phyloP scores from a whole-genome alignment of 2,797 vertebrate species.

The Enteromius afrohamiltoni region DNA sequence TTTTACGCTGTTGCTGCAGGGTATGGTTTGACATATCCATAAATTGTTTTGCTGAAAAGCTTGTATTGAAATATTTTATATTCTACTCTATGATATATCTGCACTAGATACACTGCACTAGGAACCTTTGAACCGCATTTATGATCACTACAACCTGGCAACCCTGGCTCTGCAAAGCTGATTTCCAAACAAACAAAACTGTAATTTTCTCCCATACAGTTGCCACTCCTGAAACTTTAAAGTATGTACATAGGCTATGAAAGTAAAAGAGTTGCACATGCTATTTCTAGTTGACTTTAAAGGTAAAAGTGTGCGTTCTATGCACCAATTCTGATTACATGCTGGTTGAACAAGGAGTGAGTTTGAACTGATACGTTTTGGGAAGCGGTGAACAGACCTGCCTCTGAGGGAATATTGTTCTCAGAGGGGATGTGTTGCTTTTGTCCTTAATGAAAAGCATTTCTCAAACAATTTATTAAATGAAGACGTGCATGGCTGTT shows the following conservation, averaged over 20 bases:
- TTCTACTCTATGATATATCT: not conserved
- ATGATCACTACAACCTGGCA: not conserved
- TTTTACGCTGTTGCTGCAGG: not conserved
- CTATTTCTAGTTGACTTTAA: not conserved
- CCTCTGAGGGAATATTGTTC: conserved; percentile 4
- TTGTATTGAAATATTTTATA: not conserved
- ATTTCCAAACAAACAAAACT: not conserved
- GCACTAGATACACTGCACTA: not conserved
- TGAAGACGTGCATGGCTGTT: conserved; percentile 27
- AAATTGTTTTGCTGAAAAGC: not conserved
- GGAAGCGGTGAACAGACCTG: conserved; percentile 5
- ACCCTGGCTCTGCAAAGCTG: not conserved
- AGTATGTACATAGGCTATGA: not conserved
- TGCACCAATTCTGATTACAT: not conserved
- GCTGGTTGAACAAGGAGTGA: not conserved
- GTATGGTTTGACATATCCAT: not conserved
- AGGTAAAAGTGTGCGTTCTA: not conserved
- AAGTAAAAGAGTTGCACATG: not conserved
- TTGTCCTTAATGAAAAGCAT: conserved; percentile 51
- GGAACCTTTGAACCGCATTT: not conserved
- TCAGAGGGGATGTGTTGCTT: conserved; percentile 12
- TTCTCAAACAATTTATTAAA: conserved; percentile 48
- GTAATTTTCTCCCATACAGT: not conserved
- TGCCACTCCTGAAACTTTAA: not conserved
- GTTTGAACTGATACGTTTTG: conserved; percentile 16